Evolutionary conservation across 2,113 vertebrate genomes (phyloP).

Genomic region (Galeopterus variegatus): DNA sequence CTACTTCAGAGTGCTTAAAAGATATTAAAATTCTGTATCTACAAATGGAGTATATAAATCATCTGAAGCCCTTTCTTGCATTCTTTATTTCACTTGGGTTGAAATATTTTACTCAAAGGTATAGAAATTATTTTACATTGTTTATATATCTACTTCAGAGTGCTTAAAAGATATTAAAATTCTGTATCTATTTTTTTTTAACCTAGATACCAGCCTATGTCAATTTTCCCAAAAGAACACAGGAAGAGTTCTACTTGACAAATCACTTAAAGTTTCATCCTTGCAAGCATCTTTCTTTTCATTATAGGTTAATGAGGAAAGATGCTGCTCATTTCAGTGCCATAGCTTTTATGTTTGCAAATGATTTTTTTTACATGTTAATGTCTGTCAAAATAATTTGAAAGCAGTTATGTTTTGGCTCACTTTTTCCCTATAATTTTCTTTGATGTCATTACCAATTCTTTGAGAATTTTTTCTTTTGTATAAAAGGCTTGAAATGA

Average conservation of each 20-base stretch:
- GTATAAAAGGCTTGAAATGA: neutral
- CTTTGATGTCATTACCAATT: neutral
- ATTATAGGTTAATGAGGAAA: neutral
- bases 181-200: neutral
- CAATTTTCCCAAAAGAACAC: neutral
- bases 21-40: conserved; percentile 8
- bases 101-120: conserved; percentile 35
- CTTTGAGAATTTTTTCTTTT: conserved; percentile 2
- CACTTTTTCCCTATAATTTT: neutral
- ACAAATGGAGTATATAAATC: conserved; percentile 39
- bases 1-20: conserved; percentile 11
- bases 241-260: neutral
- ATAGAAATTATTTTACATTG: conserved; percentile 11
- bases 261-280: neutral
- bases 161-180: conserved; percentile 17
- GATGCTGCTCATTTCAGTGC: neutral
- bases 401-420: conserved; percentile 9
- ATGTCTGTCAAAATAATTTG: conserved; percentile 21
- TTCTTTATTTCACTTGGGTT: conserved; percentile 57
- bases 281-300: conserved; percentile 43
- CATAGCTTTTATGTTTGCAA: conserved; percentile 5
- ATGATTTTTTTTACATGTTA: neutral
- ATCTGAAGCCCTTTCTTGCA: conserved; percentile 1
- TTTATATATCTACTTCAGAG: conserved; percentile 42
- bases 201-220: neutral